phyloP scores from a whole-genome alignment of 2,797 vertebrate genomes.

The Enteromius viviparus region DNA sequence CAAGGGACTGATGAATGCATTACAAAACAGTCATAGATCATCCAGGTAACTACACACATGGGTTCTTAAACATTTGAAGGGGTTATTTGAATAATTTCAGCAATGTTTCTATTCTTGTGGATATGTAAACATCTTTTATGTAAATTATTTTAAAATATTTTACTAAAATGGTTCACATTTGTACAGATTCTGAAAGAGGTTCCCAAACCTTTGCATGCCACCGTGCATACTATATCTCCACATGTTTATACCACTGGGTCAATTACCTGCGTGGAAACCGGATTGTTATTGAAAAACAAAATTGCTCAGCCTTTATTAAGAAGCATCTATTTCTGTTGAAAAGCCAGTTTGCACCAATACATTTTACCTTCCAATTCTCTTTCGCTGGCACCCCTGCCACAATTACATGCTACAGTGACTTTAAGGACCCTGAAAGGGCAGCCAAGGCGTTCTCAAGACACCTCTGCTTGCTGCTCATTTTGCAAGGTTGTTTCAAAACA shows the following conservation, averaged over 20 bases:
- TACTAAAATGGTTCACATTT: no score
- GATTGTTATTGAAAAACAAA: conserved; percentile 31
- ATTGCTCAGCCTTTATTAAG: conserved; percentile 37
- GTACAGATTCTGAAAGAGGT: no score
- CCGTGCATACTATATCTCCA: not conserved
- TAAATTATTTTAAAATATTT: no score
- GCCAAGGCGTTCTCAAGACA: conserved; percentile 40
- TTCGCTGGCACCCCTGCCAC: conserved; percentile 28
- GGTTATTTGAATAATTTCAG: no score
- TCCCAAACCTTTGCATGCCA: no score
- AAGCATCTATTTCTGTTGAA: conserved; percentile 34
- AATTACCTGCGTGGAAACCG: conserved; percentile 14
- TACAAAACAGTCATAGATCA: no score
- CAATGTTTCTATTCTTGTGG: no score
- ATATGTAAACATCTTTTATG: no score
- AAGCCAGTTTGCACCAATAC: conserved; percentile 29
- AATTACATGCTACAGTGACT: conserved; percentile 52
- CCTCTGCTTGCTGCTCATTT: conserved; percentile 4
- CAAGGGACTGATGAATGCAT: no score
- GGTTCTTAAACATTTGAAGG: no score
- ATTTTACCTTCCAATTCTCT: conserved; percentile 17
- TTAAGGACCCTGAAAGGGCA: conserved; percentile 44
- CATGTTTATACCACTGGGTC: conserved; percentile 1
- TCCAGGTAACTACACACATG: no score
- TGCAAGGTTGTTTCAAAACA: conserved; percentile 39